phyloP scores from a whole-genome alignment of 2,113 vertebrate species.

The Brevimyrus niger region DNA sequence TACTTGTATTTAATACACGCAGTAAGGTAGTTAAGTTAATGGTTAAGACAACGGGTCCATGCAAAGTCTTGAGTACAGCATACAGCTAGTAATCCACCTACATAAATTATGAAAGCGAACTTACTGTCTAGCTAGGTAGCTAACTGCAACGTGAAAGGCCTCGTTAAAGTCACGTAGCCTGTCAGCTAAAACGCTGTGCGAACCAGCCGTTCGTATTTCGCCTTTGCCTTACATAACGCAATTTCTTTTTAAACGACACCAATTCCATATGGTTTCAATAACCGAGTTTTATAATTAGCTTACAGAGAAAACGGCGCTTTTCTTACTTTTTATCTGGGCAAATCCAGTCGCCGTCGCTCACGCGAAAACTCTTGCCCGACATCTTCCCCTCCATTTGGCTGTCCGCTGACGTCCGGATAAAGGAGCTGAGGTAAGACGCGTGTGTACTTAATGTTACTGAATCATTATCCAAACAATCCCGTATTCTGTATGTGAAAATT shows the following conservation, averaged over 20 bases:
- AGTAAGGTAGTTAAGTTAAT: background rate
- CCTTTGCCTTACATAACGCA: background rate
- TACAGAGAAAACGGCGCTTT: background rate
- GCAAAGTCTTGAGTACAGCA: background rate
- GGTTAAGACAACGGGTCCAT: background rate
- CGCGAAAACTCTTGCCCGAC: slow-evolving; percentile 95
- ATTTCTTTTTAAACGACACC: no score
- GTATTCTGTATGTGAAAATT: background rate
- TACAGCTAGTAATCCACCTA: background rate
- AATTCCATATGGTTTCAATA: background rate
- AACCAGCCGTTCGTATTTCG: background rate
- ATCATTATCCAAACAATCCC: background rate
- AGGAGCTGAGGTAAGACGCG: background rate
- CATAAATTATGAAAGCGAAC: background rate
- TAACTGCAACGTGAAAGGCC: background rate
- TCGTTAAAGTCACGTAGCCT: slow-evolving; percentile 15
- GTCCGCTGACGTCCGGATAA: slow-evolving; percentile 15
- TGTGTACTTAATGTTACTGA: background rate
- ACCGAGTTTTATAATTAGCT: background rate
- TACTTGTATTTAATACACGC: background rate
- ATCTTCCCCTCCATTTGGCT: slow-evolving; percentile 52
- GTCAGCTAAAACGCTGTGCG: background rate
- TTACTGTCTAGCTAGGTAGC: background rate
- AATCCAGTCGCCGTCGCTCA: slow-evolving; percentile 96
- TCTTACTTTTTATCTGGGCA: slow-evolving; percentile 96